Conservation (phyloP, 2,113 vertebrate species). For the Dissostichus mawsoni region DNA sequence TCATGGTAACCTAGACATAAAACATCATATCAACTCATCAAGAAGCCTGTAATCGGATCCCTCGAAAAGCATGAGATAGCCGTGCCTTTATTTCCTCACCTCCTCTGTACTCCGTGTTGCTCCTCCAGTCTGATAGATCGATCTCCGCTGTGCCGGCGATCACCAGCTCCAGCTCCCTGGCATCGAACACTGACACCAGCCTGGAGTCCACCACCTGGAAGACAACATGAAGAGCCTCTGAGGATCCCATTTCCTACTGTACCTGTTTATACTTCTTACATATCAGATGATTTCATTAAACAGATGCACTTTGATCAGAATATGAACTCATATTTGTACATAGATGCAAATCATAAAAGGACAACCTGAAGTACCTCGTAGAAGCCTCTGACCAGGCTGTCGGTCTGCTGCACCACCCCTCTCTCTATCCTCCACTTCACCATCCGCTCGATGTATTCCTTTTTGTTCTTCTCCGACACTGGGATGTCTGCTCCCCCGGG, state of each 20-base stretch:
- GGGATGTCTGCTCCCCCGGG: slow-evolving; percentile 93
- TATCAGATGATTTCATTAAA: no score
- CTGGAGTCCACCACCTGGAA: slow-evolving; percentile 90
- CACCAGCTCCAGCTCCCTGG: slow-evolving; percentile 93
- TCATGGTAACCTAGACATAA: slow-evolving; percentile 90
- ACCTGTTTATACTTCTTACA: no score
- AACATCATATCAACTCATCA: neutral
- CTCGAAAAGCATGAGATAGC: no score
- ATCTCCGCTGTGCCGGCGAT: slow-evolving; percentile 96
- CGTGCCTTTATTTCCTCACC: slow-evolving; percentile 74
- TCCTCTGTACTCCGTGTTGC: slow-evolving; percentile 96
- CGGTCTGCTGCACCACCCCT: slow-evolving; percentile 93
- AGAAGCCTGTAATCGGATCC: no score
- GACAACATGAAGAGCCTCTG: neutral
- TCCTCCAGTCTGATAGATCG: slow-evolving; percentile 93
- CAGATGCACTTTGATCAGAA: no score
- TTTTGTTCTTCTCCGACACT: slow-evolving; percentile 95
- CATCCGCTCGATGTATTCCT: slow-evolving; percentile 95
- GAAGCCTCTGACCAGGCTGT: slow-evolving; percentile 93
- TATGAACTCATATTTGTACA: no score
- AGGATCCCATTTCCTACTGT: neutral
- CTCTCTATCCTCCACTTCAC: slow-evolving; percentile 95
- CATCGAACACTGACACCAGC: slow-evolving; percentile 90
- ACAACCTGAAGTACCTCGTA: slow-evolving; percentile 86
- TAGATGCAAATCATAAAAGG: no score